Evolutionary conservation across 2,888 invertebrate genomes (phyloP).

Genomic region (Sisyra nigra): DNA sequence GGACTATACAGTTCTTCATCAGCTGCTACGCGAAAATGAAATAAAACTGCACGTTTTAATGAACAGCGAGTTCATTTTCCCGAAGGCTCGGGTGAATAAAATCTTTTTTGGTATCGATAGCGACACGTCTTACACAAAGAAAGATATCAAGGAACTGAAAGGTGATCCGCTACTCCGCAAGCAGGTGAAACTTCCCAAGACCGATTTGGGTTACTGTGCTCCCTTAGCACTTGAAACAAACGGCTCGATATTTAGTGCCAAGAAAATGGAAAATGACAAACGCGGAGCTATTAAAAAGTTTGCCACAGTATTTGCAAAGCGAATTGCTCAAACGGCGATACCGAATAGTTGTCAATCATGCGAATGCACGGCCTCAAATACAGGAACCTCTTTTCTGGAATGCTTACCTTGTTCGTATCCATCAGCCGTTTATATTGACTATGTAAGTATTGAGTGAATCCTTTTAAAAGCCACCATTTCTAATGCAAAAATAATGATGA

Average conservation of each 20-base stretch:
- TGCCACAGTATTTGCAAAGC: constrained; percentile 45
- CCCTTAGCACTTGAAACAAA: constrained; percentile 74
- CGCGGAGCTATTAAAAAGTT: constrained; percentile 42
- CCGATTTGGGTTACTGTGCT: constrained; percentile 58
- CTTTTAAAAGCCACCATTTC: constrained; percentile 8
- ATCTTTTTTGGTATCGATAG: constrained; percentile 59
- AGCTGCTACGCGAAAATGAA: constrained; percentile 65
- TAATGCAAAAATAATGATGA: constrained; percentile 14
- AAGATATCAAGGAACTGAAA: constrained; percentile 46
- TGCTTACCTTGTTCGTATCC: constrained; percentile 44
- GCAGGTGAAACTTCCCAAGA: constrained; percentile 61
- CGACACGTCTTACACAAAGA: constrained; percentile 60
- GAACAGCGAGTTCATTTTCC: constrained; percentile 62
- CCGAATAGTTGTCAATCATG: constrained; percentile 46
- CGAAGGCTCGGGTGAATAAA: constrained; percentile 53
- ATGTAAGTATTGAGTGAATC: constrained; percentile 24
- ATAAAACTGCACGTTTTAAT: constrained; percentile 70
- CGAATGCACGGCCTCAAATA: constrained; percentile 49
- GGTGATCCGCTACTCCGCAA: constrained; percentile 58
- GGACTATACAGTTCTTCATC: constrained; percentile 69
- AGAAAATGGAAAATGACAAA: constrained; percentile 38
- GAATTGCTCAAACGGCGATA: constrained; percentile 42
- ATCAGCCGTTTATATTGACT: constrained; percentile 29
- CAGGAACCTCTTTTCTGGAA: constrained; percentile 46
- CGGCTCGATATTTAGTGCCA: constrained; percentile 50